These are phyloP conservation scores for Xiphorhynchus erythropygius DNA, from an alignment of 2,797 vertebrate genomes.

Conservation along the genomic window DNA sequence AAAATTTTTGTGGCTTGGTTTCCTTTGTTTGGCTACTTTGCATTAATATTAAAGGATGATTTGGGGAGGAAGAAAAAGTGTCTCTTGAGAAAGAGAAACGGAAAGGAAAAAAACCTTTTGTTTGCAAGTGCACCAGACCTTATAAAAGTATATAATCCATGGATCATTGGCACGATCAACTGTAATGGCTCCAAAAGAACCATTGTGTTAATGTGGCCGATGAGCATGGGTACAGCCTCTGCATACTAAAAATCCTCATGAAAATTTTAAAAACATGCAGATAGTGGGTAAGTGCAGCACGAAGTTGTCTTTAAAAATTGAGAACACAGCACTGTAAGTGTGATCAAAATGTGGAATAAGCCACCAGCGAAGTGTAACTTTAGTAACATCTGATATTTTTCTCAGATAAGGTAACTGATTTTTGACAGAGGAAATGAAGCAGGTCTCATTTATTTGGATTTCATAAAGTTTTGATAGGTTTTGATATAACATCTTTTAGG, in stretches of 20 bases:
- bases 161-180: conserved; percentile 71
- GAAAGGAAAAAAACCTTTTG: conserved; percentile 57
- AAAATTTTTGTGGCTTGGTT: conserved; percentile 18
- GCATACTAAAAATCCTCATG: conserved; percentile 69
- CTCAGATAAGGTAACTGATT: conserved; percentile 2
- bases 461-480: conserved; percentile 8
- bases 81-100: conserved; percentile 68
- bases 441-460: conserved; percentile 35
- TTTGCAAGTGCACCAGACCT: conserved; percentile 74
- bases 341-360: conserved; percentile 29
- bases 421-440: conserved; percentile 33
- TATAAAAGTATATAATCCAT: conserved; percentile 72
- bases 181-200: conserved; percentile 71
- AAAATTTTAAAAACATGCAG: conserved; percentile 66
- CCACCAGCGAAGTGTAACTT: conserved; percentile 49
- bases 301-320: conserved; percentile 53
- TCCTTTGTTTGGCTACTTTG: conserved; percentile 44
- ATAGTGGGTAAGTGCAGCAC: conserved; percentile 25
- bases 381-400: not conserved
- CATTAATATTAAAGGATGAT: conserved; percentile 53
- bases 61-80: not conserved
- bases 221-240: conserved; percentile 42
- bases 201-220: conserved; percentile 73
- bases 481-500: conserved; percentile 48
- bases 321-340: not conserved